Evolutionary conservation across 2,113 vertebrate genomes (phyloP), one percentile per base, ranked within the genome.

Genomic region (Nothocercus nigrocapillus): DNA sequence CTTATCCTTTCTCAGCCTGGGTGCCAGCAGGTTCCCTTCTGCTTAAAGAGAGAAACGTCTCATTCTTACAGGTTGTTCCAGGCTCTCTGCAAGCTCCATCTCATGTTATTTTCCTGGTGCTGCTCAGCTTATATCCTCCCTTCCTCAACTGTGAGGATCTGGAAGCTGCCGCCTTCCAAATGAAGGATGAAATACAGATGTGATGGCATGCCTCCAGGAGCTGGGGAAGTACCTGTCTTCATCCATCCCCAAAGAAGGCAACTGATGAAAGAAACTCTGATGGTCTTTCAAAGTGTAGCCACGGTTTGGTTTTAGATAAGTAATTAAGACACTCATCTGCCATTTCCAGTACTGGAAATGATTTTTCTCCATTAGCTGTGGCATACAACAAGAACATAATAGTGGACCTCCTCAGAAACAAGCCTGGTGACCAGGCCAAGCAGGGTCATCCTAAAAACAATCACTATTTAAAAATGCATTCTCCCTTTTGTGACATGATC

Each of bases 341-440:
- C 53, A 44, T 89, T 76, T 85, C 53, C 63, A 90, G 44, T 70
- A 86, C n/a, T 73, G 86, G 76, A 97, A 95, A 70, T 93, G 56
- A 42, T 64, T 95, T 21, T 88, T 88, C 32, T 45, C 76, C 73
- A 4, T 85, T 77, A 90, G 53, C 45, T 61, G 36, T 44, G 70
- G 83, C 70, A 54, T 93, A 85, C 79, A 53, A 86, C 66, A 93
- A 82, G 76, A 79, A 59, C 16, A 32, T 82, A 83, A 82, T 53
- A 51, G 34, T 36, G 45, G 38, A 56, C 32, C 80, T 89, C 63
- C 88, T 94, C 45, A 79, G 32, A 80, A 90, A 88, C 88, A 56
- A 61, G 73, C 81, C 82, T 85, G 67, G 5, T 90, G 94, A 95
- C 64, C 81, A 89, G 53, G 22, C 76, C 45, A 95, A 95, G 94